Conservation (phyloP, 2,888 invertebrate genomes). For the Siphlonurus alternatus region DNA sequence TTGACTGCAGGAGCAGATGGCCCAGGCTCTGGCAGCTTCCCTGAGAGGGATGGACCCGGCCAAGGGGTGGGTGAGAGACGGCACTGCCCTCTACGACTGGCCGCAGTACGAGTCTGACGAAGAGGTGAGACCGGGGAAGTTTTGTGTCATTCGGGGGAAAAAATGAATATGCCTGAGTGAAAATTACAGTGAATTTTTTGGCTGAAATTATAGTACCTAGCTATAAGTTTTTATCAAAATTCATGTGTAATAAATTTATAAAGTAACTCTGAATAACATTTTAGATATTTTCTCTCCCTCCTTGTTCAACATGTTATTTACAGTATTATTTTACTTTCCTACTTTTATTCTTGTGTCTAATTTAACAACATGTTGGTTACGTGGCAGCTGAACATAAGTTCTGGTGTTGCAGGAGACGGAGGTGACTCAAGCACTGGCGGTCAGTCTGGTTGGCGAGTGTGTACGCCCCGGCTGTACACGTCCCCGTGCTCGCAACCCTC, state of each 20-base stretch:
- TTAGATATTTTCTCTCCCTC: no score
- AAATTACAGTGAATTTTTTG: no score
- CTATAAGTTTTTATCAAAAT: no score
- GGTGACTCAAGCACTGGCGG: conserved; percentile 23
- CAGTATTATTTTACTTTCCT: no score
- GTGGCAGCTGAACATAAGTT: no score
- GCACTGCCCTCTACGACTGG: conserved; percentile 38
- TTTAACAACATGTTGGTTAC: no score
- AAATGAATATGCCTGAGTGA: background rate
- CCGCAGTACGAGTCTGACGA: conserved; percentile 39
- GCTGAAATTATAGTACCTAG: no score
- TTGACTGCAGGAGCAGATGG: conserved; percentile 23
- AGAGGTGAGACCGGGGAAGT: conserved; percentile 20
- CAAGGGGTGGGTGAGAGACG: conserved; percentile 36
- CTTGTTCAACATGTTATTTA: no score
- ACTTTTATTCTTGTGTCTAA: no score
- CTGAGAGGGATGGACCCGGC: conserved; percentile 31
- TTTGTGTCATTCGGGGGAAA: background rate
- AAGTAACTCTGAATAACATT: no score
- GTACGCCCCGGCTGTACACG: conserved; percentile 26
- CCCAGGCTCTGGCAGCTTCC: conserved; percentile 30
- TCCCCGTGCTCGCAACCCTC: conserved; percentile 29
- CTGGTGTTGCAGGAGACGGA: conserved; percentile 17
- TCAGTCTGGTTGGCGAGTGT: conserved; percentile 26
- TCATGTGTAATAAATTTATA: no score